phyloP scores from a whole-genome alignment of 2,888 invertebrate genomes.

The Micropterix aruncella region DNA sequence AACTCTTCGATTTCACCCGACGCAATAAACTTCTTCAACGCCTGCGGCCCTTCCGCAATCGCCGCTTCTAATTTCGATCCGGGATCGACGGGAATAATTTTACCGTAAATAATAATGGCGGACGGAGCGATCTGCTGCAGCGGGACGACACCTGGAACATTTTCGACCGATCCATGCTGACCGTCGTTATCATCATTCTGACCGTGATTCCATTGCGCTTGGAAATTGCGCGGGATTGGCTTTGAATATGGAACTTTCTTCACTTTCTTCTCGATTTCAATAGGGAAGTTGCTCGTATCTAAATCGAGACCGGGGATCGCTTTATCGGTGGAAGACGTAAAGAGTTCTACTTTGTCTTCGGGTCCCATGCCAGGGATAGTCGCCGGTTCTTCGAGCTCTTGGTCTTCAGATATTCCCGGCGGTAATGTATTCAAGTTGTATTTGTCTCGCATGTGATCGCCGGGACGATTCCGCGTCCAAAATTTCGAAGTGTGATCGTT shows the following conservation, averaged over 20 bases:
- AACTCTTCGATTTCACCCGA: slow-evolving; percentile 72
- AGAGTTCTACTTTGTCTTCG: slow-evolving; percentile 78
- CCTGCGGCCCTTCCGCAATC: slow-evolving; percentile 62
- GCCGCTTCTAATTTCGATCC: slow-evolving; percentile 65
- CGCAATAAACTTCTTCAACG: slow-evolving; percentile 62
- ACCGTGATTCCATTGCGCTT: slow-evolving; percentile 91
- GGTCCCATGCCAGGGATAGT: slow-evolving; percentile 97
- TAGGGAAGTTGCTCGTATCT: slow-evolving; percentile 46
- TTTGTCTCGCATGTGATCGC: slow-evolving; percentile 96
- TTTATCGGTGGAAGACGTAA: slow-evolving; percentile 42
- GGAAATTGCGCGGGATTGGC: slow-evolving; percentile 91
- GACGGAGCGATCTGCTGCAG: slow-evolving; percentile 64
- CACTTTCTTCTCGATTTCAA: slow-evolving; percentile 58
- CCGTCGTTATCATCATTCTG: slow-evolving; percentile 35
- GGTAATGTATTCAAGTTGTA: slow-evolving; percentile 90
- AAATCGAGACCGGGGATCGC: slow-evolving; percentile 81
- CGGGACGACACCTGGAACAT: slow-evolving; percentile 66
- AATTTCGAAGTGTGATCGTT: slow-evolving; percentile 99
- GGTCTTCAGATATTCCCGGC: slow-evolving; percentile 49
- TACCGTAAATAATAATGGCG: slow-evolving; percentile 73
- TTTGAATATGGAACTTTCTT: slow-evolving; percentile 90
- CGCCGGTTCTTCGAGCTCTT: slow-evolving; percentile 56
- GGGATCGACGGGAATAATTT: slow-evolving; percentile 62
- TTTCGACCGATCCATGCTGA: slow-evolving; percentile 60
- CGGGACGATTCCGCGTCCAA: slow-evolving; percentile 98